Evolutionary conservation across 2,113 vertebrate genomes (phyloP).

Genomic region (Pycnonotus jocosus): DNA sequence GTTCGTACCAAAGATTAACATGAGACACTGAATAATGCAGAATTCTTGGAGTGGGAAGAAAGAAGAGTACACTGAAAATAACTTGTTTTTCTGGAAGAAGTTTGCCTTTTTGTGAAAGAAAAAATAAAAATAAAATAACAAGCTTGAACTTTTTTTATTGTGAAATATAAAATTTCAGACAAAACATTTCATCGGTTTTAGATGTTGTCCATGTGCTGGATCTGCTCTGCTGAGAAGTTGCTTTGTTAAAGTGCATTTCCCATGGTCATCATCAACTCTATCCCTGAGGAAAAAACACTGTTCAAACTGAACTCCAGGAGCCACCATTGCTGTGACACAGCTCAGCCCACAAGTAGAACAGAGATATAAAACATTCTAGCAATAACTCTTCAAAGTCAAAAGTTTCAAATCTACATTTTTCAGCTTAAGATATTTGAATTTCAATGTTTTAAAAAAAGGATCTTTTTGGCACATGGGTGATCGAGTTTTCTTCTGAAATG

Average conservation of each 20-base stretch:
- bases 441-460: not conserved
- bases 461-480: not conserved
- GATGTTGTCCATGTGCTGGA: not conserved
- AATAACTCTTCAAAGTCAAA: not conserved
- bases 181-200: not conserved
- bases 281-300: not conserved
- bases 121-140: not conserved
- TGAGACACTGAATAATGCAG: slow-evolving; percentile 36
- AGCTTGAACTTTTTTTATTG: not conserved
- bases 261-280: not conserved
- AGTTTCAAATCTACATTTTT: not conserved
- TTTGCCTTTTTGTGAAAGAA: not conserved
- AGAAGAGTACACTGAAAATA: not conserved
- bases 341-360: not conserved
- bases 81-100: not conserved
- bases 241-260: not conserved
- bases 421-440: not conserved
- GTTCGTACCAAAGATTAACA: not conserved
- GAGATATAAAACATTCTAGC: not conserved
- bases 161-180: not conserved
- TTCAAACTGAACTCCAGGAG: not conserved
- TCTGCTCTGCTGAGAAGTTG: not conserved
- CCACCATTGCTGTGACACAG: not conserved
- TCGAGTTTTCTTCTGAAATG: not conserved
- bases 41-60: not conserved